These are phyloP conservation scores for Crossaster papposus DNA, from an alignment of 53 echinoderm and acorn worm species.

Conservation along the genomic window DNA sequence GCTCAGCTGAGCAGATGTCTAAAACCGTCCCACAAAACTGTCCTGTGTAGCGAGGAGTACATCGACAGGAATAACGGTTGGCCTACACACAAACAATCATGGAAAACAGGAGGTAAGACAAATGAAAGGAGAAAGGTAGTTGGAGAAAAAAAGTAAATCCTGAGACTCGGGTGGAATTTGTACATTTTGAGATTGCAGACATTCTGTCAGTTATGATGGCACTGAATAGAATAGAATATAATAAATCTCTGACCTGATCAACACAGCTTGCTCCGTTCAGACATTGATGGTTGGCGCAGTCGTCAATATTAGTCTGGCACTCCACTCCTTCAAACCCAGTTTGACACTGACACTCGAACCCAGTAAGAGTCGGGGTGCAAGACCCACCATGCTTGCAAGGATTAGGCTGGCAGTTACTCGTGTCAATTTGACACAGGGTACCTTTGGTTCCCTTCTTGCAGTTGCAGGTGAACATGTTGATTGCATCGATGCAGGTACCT, in stretches of 20 bases:
- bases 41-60: constrained; percentile 53
- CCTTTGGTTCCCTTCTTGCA: constrained; percentile 48
- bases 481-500: constrained; percentile 46
- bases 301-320: constrained; percentile 70
- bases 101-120: background rate
- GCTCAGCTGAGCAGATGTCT: constrained; percentile 55
- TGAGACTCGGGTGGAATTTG: too few species aligned
- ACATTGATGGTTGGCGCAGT: constrained; percentile 66
- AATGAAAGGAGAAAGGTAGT: too few species aligned
- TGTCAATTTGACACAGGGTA: constrained; percentile 36
- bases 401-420: constrained; percentile 36
- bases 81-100: constrained; percentile 14
- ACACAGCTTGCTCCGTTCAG: constrained; percentile 75
- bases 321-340: constrained; percentile 61
- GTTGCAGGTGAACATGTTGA: constrained; percentile 41
- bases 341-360: constrained; percentile 53
- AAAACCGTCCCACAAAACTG: constrained; percentile 37
- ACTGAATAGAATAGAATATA: background rate
- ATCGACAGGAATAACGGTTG: constrained; percentile 60
- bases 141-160: too few species aligned
- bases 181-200: background rate
- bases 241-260: constrained; percentile 45
- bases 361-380: background rate
- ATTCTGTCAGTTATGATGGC: background rate
- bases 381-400: constrained; percentile 59